Conservation (phyloP, 2,888 invertebrate genomes). For the Eustalomyia histrio region DNA sequence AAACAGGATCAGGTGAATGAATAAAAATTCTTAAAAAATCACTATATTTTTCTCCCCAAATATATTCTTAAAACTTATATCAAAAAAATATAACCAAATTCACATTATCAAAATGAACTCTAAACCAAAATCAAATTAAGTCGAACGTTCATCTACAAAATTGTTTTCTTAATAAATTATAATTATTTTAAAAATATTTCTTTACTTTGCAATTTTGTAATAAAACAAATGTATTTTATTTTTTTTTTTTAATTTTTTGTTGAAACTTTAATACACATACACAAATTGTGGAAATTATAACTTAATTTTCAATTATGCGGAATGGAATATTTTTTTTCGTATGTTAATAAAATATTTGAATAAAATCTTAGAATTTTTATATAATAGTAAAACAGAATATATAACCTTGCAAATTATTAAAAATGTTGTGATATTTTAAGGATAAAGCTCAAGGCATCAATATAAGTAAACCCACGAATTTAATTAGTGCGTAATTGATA, state of each 20-base stretch:
- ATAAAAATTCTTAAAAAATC: too few species aligned
- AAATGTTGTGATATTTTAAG: conserved; percentile 10
- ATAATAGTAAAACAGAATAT: conserved; percentile 10
- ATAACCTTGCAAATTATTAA: conserved; percentile 9
- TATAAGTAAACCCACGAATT: conserved; percentile 62
- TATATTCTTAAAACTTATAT: too few species aligned
- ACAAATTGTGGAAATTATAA: conserved; percentile 10
- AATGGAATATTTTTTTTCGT: conserved; percentile 46
- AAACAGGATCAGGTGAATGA: too few species aligned
- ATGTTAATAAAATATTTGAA: conserved; percentile 28
- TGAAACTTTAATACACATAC: conserved; percentile 7
- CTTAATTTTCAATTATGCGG: conserved; percentile 28
- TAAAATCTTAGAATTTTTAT: conserved; percentile 20
- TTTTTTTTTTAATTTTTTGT: not conserved
- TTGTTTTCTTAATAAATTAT: too few species aligned
- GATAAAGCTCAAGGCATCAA: conserved; percentile 35
- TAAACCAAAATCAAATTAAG: too few species aligned
- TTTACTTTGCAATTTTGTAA: too few species aligned
- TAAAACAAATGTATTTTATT: not conserved
- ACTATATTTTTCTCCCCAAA: too few species aligned
- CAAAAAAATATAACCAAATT: too few species aligned
- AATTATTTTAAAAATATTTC: too few species aligned
- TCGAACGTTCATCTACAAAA: too few species aligned
- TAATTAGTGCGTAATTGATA: conserved; percentile 97
- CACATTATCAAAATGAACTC: too few species aligned